Evolutionary conservation across 1,140 invertebrate genomes (phyloP).

Genomic region (Sitobion miscanthi): DNA sequence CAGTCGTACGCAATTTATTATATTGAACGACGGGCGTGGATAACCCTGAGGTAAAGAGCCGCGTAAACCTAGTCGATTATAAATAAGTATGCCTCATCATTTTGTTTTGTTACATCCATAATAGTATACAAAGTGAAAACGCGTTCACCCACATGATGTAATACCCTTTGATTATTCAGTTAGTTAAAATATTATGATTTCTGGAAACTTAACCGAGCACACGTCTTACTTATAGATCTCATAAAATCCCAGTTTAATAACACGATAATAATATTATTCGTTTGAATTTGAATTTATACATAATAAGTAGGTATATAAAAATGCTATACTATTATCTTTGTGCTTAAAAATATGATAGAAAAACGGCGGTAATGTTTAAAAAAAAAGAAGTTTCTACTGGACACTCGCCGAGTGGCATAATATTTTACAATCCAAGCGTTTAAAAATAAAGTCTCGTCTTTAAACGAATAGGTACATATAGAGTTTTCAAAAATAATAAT

Average conservation of each 20-base stretch:
- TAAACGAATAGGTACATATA: background rate
- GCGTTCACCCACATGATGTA: background rate
- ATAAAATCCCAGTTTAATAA: background rate
- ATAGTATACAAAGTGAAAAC: background rate
- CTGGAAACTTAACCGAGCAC: too few relatives aligned
- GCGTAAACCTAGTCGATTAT: background rate
- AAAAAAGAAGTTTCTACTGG: background rate
- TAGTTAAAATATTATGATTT: slow-evolving; percentile 1
- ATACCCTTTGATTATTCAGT: background rate
- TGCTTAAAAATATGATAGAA: background rate
- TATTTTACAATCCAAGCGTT: background rate
- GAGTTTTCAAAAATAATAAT: background rate
- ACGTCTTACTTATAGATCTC: background rate
- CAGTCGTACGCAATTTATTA: background rate
- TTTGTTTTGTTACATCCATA: background rate
- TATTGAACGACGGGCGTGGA: background rate
- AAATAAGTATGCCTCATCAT: background rate
- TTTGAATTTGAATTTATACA: background rate
- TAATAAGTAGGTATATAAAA: too few relatives aligned
- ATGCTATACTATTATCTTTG: background rate
- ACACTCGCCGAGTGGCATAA: background rate
- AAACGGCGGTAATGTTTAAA: background rate
- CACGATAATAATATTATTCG: background rate
- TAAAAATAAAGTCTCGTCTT: background rate
- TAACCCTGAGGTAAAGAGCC: background rate